Base-by-base conservation (phyloP, 2,113 vertebrate species). In the Strix aluco region DNA sequence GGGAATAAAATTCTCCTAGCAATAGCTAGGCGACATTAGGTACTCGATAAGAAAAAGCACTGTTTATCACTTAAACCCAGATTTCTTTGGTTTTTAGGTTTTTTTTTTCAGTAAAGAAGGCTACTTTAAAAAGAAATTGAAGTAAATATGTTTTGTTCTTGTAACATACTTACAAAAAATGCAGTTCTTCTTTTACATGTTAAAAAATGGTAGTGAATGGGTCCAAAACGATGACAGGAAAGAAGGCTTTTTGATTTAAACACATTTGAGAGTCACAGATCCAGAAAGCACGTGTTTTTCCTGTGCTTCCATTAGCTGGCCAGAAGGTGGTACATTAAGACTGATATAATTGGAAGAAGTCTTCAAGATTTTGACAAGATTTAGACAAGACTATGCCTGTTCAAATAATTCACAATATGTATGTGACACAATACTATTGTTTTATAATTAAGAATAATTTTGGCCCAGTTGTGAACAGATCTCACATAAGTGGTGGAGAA, bases 301-400 rank as follows among this genome's bases (percentile, higher is more conserved):
- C 57, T 80, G 93, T 92, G 59, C 59, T 97, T 96, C 72, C 67
- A 86, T 69, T 72, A 91, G 88, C 79, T 95, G 93, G 61, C 94
- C 97, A 97, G 96, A 97, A 97, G 96, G 94, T 96, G 97, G 96
- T 96, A 97, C 70, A 94, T 97, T 81, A 93, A 78, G 77, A 91
- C 89, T 95, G 79, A 65, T 26, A 21, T 2, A 93, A 71, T 22
- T 51, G 52, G n/a, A 78, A 49, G 34, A 82, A 87, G 25, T 20
- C 57, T 40, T 75, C 34, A 85, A 74, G 70, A 67, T 70, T 88
- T 85, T 90, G 69, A 32, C 32, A 70, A 79, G 82, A 73, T 91
- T 77, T 75, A 80, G 49, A 77, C 34, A 86, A 73, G 72, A 90
- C 71, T 51, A 44, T 46, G 38, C 52, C 49, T 87, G 38, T 70